Percentiles rank a stretch among this genome's conserved stretches.
Evolutionary conservation across 2,888 invertebrate genomes (phyloP).

Genomic region (Tyria jacobaeae): DNA sequence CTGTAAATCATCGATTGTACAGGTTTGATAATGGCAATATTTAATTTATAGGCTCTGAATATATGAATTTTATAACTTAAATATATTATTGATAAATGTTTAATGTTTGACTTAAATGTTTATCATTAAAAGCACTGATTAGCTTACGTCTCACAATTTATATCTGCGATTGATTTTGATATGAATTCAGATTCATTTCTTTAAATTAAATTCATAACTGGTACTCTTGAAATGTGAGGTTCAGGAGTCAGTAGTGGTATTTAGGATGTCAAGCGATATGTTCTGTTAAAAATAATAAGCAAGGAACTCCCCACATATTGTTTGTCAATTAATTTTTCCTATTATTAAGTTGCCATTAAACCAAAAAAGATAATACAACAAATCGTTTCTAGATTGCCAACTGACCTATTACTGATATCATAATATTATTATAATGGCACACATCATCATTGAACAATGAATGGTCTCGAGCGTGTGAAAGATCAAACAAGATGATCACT

Average conservation of each 20-base stretch:
- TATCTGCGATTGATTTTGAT: neutral
- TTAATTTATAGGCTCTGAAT: neutral
- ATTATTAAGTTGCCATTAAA: neutral
- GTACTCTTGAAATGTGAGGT: neutral
- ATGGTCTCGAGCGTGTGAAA: slow-evolving; percentile 51
- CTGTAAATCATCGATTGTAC: slow-evolving; percentile 4
- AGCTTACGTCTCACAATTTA: neutral
- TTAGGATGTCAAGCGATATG: too few species aligned
- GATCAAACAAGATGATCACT: slow-evolving; percentile 28
- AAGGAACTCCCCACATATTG: neutral
- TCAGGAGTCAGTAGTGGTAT: neutral
- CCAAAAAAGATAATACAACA: too few species aligned
- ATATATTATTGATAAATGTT: neutral
- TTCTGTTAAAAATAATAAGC: neutral
- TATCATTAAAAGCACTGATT: neutral
- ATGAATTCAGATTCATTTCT: neutral
- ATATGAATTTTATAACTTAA: neutral
- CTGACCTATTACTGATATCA: slow-evolving; percentile 19
- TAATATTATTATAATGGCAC: slow-evolving; percentile 5
- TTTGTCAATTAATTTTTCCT: neutral
- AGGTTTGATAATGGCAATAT: neutral
- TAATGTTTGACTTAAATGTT: neutral
- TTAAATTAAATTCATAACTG: neutral
- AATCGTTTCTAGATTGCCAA: slow-evolving; percentile 14
- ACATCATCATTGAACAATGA: slow-evolving; percentile 11